Evolutionary conservation across 2,113 vertebrate genomes (phyloP).

Genomic region (Ophiodon elongatus): DNA sequence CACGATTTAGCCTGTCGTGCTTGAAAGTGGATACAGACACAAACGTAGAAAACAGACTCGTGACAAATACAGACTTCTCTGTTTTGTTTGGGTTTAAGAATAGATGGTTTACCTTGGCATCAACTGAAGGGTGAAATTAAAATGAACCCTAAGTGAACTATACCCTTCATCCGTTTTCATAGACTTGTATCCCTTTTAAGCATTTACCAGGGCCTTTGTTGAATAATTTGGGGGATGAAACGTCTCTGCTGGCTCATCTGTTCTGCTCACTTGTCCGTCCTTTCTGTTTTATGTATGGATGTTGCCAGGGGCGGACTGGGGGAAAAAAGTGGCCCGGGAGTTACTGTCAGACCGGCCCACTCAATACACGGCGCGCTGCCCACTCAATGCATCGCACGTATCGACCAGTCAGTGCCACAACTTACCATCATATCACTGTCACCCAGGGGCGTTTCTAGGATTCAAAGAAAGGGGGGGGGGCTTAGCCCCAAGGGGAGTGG

Average conservation of each 20-base stretch:
- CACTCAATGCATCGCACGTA: no score
- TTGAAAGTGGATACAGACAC: not conserved
- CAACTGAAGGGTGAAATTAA: constrained; percentile 12
- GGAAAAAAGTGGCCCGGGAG: no score
- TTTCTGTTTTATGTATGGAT: constrained; percentile 32
- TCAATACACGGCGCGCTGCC: no score
- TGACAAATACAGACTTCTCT: not conserved
- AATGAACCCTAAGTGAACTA: constrained; percentile 21
- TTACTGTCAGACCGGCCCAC: no score
- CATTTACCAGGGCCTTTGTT: constrained; percentile 16
- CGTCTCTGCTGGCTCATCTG: not conserved
- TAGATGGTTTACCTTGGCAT: constrained; percentile 12
- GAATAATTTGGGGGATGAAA: constrained; percentile 33
- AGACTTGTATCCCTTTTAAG: not conserved
- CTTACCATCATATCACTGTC: no score
- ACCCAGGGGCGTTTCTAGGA: no score
- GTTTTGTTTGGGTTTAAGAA: constrained; percentile 4
- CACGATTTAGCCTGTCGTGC: not conserved
- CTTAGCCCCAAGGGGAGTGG: no score
- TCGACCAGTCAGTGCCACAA: no score
- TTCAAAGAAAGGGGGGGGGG: no score
- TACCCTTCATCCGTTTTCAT: constrained; percentile 7
- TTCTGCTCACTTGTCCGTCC: not conserved
- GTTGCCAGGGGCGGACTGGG: no score
- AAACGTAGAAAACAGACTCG: not conserved